These are phyloP conservation scores for Clamator glandarius DNA, from an alignment of 2,797 vertebrate species.

Conservation along the genomic window DNA sequence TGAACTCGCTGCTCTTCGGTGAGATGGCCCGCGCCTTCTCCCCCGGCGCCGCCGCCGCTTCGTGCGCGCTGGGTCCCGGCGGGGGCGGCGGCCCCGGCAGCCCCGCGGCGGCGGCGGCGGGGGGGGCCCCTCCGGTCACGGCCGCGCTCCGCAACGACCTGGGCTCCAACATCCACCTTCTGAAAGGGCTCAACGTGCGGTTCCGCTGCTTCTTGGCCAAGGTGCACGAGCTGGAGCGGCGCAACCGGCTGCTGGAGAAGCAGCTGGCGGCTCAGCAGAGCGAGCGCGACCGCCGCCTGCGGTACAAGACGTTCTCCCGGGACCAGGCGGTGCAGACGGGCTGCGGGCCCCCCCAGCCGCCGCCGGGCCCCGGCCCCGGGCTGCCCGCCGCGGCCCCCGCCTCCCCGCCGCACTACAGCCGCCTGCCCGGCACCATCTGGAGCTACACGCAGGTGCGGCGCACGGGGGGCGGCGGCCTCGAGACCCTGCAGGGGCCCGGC, in stretches of 20 bases:
- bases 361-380: conserved; percentile 74
- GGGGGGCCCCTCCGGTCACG: conserved; percentile 78
- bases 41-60: background rate
- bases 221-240: conserved; percentile 94
- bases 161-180: conserved; percentile 95
- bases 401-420: conserved; percentile 70
- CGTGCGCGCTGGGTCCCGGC: conserved; percentile 59
- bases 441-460: conserved; percentile 93
- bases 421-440: conserved; percentile 92
- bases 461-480: conserved; percentile 86
- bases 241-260: conserved; percentile 93
- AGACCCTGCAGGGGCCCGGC: conserved; percentile 90
- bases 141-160: conserved; percentile 93
- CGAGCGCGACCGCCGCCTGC: conserved; percentile 78
- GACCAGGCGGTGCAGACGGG: conserved; percentile 93
- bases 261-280: conserved; percentile 86
- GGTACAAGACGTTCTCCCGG: conserved; percentile 82
- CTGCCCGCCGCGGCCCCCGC: background rate
- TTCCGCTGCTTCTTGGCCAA: conserved; percentile 98
- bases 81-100: background rate
- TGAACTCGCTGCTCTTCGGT: conserved; percentile 87
- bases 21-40: conserved; percentile 78
- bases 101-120: conserved; percentile 33
- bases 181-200: conserved; percentile 94
- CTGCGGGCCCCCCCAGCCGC: conserved; percentile 35